Conservation (phyloP, 1,140 invertebrate species). For the Oppia nitens region DNA sequence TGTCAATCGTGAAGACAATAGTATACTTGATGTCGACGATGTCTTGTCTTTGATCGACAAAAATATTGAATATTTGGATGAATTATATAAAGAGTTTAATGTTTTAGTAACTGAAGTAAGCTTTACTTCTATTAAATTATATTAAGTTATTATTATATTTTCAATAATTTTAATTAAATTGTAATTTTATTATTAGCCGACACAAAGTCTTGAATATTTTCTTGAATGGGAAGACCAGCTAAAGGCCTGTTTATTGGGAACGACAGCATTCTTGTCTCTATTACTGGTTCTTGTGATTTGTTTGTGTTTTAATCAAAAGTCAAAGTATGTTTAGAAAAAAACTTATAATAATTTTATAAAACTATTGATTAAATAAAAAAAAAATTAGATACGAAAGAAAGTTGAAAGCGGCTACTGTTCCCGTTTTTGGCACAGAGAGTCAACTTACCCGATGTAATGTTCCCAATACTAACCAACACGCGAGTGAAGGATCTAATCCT, state of each 20-base stretch:
- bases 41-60: slow-evolving; percentile 53
- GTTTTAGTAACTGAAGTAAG: slow-evolving; percentile 31
- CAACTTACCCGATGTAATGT: slow-evolving; percentile 57
- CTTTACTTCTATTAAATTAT: slow-evolving; percentile 1
- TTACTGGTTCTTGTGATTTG: slow-evolving; percentile 57
- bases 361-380: slow-evolving; percentile 14
- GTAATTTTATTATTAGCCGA: not conserved
- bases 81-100: slow-evolving; percentile 58
- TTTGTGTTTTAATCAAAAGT: slow-evolving; percentile 59
- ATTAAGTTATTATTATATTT: not conserved
- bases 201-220: slow-evolving; percentile 2
- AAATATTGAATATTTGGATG: slow-evolving; percentile 72
- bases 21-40: slow-evolving; percentile 50
- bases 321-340: slow-evolving; percentile 30
- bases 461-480: slow-evolving; percentile 85
- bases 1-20: slow-evolving; percentile 71
- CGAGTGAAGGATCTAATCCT: slow-evolving; percentile 78
- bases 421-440: slow-evolving; percentile 49
- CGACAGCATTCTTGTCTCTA: slow-evolving; percentile 54
- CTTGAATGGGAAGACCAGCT: slow-evolving; percentile 27
- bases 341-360: slow-evolving; percentile 20
- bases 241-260: slow-evolving; percentile 56
- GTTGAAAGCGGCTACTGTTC: slow-evolving; percentile 80
- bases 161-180: slow-evolving; percentile 1
- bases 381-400: slow-evolving; percentile 49